Evolutionary conservation across 1,140 invertebrate genomes (phyloP), one percentile per base, ranked within the genome.

Genomic region (Drusus annulatus): DNA sequence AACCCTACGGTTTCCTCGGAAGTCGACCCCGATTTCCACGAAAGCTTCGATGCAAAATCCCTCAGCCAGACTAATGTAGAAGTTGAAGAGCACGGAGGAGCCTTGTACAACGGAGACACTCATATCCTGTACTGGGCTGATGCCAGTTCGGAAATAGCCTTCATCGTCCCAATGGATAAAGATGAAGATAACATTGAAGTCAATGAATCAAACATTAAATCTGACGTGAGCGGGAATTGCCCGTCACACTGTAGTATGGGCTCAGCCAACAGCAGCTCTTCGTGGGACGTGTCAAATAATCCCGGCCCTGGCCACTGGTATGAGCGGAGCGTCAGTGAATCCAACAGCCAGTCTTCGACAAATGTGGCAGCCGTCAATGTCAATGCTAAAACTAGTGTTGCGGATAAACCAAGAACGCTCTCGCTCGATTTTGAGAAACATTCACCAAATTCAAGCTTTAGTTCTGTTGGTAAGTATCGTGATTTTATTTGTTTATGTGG

Each of bases 91-190:
- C 91, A 94, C 78, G 93, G 93, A 3, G 93, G 93, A 16, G 89
- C 91, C 84, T 85, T 94, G 15, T 96, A 95, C 86, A 94, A 95
- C 87, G 94, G 93, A 10, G 86, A 87, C 13, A 87, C 87, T 63
- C 90, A 91, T 85, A 93, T 98, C 1, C 87, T 99, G 3, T 99
- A 99, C 89, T 99, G 98, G 98, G 95, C 97, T n/a, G 98, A 99
- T 88, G 95, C 96, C 0, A 95, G 93, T 28, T 96, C 96, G 1
- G 98, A 99, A 90, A 93, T 99, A 76, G 97, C 97, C 0, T 98
- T 99, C 90, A 93, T 99, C 60, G 95, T 99, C 21, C 98, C 98
- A 2, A 96, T 96, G 3, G 89, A 91, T 0, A 89, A 90, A 81
- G 91, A 91, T 78, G 81, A 87, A 23, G 82, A 83, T 0, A 85